Base-by-base conservation (phyloP, 64 coral and sea anemone species). In the Montipora foliosa region DNA sequence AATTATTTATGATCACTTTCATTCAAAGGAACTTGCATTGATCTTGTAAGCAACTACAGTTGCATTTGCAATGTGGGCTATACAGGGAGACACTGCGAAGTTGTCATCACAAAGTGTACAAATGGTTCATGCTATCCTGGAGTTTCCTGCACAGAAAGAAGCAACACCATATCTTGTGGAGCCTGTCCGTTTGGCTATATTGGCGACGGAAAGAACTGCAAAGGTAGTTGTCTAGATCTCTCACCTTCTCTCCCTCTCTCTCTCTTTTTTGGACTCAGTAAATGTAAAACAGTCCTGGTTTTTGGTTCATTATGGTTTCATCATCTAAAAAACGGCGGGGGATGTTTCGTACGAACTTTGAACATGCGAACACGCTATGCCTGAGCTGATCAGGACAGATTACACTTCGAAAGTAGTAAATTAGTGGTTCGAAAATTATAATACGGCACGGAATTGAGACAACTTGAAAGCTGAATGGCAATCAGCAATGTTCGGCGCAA, bases 171-270 rank as follows among this genome's bases (percentile, higher is more conserved):
- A 24, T 75, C 70, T 19, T 88, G 86, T 49, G 86, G 47, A 44
- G 49, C 86, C 25, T 88, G 86, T 88, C 86, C 86, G 44, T 19
- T 9, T 44, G 86, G 86, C 24, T 75, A 57, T 24, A 75, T 72
- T 88, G 86, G 86, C 1, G 49, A 88, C 58, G 86, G 86, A 44
- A 88, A 88, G 78, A 68, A 52, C 25, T 90, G 88, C 49, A 14
- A 20, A 90, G 88, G 88, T 90, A 80, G 5, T 73, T 6, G 6
- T 3, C 6, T 6, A n/a, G 5, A 24, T 24, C 24, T 24, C 24
- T 24, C 24, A 24, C 24, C 0, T 0, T 24, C 24, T 24, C 24
- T 24, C 19, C 19, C 19, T 70, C 67, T 11, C 19, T 70, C 19
- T 70, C 67, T 16, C 4, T 70, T n/a, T n/a, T 17, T 2, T 70